Evolutionary conservation across 1,140 invertebrate genomes (phyloP).

Genomic region (Ips nitidus): DNA sequence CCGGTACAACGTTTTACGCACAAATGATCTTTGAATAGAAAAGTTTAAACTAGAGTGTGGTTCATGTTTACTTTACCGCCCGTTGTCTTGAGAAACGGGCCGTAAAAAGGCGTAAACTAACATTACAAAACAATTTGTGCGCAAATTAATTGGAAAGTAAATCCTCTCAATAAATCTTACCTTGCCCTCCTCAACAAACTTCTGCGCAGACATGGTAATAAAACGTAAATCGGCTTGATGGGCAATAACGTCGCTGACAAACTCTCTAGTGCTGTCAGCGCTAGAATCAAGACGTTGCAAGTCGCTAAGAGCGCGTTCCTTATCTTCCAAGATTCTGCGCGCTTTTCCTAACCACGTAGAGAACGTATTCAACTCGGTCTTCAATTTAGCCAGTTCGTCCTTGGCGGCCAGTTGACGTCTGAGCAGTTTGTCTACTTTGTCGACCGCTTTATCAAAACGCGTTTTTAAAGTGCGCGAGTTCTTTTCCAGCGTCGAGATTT

Average conservation of each 20-base stretch:
- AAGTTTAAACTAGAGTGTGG: too few species aligned
- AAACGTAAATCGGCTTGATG: constrained; percentile 93
- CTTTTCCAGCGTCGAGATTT: constrained; percentile 82
- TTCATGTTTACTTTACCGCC: too few species aligned
- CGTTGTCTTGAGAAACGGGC: too few species aligned
- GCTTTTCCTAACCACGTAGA: constrained; percentile 83
- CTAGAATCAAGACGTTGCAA: constrained; percentile 71
- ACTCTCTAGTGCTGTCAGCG: constrained; percentile 76
- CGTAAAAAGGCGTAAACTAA: not conserved
- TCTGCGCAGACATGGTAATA: constrained; percentile 92
- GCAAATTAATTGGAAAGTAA: too few species aligned
- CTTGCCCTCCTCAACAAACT: constrained; percentile 92
- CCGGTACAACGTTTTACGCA: too few species aligned
- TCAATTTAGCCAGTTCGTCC: constrained; percentile 87
- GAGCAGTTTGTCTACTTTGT: constrained; percentile 77
- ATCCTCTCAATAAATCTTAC: constrained; percentile 48
- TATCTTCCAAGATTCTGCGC: constrained; percentile 77
- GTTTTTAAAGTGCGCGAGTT: constrained; percentile 81
- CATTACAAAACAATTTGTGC: too few species aligned
- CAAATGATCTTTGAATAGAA: too few species aligned
- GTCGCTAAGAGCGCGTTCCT: constrained; percentile 80
- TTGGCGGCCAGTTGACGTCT: constrained; percentile 74
- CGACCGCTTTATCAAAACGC: constrained; percentile 77
- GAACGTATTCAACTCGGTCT: constrained; percentile 76
- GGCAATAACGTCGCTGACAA: constrained; percentile 91